Evolutionary conservation across 1,140 invertebrate genomes (phyloP).

Genomic region (Cyclargus thomasi): DNA sequence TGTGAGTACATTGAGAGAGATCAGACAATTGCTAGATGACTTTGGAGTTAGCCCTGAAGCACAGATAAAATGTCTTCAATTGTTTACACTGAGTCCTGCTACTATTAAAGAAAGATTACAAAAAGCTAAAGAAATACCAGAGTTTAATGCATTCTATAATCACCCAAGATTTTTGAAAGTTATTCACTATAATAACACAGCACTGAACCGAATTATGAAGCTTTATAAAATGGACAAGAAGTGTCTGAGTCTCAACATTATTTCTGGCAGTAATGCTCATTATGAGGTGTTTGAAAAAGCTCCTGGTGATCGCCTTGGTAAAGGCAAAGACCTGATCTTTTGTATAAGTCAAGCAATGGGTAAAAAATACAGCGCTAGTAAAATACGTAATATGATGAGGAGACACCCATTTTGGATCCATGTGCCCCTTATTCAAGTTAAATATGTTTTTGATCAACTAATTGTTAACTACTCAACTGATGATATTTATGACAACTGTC

Average conservation of each 20-base stretch:
- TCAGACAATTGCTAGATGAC: slow-evolving; percentile 65
- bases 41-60: slow-evolving; percentile 61
- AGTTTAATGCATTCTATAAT: slow-evolving; percentile 67
- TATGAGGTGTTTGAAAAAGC: slow-evolving; percentile 60
- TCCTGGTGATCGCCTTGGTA: slow-evolving; percentile 54
- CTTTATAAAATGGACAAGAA: slow-evolving; percentile 66
- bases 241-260: slow-evolving; percentile 62
- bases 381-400: slow-evolving; percentile 56
- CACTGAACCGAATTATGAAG: slow-evolving; percentile 62
- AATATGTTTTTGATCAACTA: slow-evolving; percentile 69
- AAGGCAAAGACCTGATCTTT: slow-evolving; percentile 61
- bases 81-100: slow-evolving; percentile 61
- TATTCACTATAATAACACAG: slow-evolving; percentile 65
- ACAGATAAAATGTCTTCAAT: slow-evolving; percentile 57
- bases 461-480: slow-evolving; percentile 56
- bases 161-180: slow-evolving; percentile 75
- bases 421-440: slow-evolving; percentile 69
- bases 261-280: slow-evolving; percentile 54
- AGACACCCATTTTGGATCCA: slow-evolving; percentile 75
- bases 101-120: slow-evolving; percentile 68
- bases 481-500: slow-evolving; percentile 75
- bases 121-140: slow-evolving; percentile 59
- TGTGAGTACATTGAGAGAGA: slow-evolving; percentile 52
- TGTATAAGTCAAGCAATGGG: slow-evolving; percentile 48
- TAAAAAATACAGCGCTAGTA: slow-evolving; percentile 42